Evolutionary conservation across 2,113 vertebrate species (phyloP).

Genomic region (Scolopax mira): DNA sequence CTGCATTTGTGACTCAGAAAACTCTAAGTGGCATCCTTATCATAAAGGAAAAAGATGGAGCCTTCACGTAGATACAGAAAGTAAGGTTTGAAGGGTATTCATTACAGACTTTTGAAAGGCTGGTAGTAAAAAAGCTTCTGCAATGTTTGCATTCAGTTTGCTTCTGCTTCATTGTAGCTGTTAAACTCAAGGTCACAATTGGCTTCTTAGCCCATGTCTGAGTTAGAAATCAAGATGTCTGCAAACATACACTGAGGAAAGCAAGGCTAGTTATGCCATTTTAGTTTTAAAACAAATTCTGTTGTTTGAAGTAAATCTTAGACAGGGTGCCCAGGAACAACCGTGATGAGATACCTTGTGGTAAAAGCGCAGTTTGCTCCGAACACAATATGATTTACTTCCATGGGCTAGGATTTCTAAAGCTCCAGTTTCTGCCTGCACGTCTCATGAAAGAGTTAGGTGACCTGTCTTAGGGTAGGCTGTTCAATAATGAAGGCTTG

Average conservation of each 20-base stretch:
- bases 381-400: neutral
- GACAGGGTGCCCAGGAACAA: neutral
- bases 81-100: neutral
- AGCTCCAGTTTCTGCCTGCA: neutral
- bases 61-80: neutral
- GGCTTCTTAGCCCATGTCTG: neutral
- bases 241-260: neutral
- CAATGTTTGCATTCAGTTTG: neutral
- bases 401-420: neutral
- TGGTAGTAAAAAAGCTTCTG: neutral
- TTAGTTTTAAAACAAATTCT: neutral
- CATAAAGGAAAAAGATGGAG: neutral
- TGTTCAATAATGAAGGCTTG: neutral
- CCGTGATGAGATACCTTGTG: neutral
- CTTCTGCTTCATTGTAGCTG: neutral
- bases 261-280: neutral
- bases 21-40: neutral
- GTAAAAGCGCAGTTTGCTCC: neutral
- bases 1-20: constrained; percentile 60
- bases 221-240: neutral
- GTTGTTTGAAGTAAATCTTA: neutral
- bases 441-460: neutral
- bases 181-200: neutral
- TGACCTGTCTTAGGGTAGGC: neutral
- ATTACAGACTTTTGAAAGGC: neutral